These are phyloP conservation scores for Hucho hucho DNA, from an alignment of 2,113 vertebrate genomes.

Conservation along the genomic window DNA sequence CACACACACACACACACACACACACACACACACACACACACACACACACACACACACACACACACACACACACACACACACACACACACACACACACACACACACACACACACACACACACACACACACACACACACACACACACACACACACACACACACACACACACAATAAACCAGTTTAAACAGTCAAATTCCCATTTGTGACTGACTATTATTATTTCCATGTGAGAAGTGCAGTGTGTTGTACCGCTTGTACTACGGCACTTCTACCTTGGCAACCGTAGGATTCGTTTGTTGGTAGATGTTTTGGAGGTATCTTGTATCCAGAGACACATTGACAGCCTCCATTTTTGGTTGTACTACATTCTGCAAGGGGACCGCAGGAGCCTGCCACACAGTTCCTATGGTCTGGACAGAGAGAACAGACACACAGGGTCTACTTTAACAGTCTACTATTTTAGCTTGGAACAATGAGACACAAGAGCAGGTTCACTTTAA, in stretches of 20 bases:
- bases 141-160: no score
- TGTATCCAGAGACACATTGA: conserved; percentile 42
- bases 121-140: background rate
- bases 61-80: no score
- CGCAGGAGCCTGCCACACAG: conserved; percentile 42
- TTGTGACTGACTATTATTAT: no score
- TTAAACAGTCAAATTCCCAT: no score
- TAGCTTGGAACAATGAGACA: background rate
- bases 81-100: background rate
- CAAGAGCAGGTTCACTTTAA: no score
- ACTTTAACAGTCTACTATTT: background rate
- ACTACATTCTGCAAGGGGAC: conserved; percentile 48
- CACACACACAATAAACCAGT: no score
- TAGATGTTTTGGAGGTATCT: fast-evolving
- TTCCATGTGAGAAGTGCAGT: no score
- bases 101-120: background rate
- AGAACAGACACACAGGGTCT: background rate
- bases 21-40: no score
- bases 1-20: no score
- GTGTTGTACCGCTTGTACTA: no score
- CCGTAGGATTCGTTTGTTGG: conserved; percentile 40
- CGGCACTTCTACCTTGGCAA: conserved; percentile 48
- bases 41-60: background rate
- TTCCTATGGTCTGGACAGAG: conserved; percentile 39
- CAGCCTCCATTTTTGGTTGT: conserved; percentile 13